Evolutionary conservation across 2,888 invertebrate genomes (phyloP).

Genomic region (Sepiola atlantica): DNA sequence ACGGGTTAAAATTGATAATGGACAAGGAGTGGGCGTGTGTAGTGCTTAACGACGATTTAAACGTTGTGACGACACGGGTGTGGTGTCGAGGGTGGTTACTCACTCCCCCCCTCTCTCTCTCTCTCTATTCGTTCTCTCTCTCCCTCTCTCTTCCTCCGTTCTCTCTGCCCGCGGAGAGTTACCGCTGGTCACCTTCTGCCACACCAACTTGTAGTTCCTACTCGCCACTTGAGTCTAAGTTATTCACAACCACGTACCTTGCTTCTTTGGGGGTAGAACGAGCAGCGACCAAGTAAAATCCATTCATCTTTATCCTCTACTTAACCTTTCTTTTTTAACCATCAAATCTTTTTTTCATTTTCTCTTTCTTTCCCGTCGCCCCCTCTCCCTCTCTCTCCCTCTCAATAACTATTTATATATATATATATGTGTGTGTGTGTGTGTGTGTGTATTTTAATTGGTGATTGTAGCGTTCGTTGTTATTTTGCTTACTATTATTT

Average conservation of each 20-base stretch:
- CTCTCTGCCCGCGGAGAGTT: too few relatives aligned
- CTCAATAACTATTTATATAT: too few relatives aligned
- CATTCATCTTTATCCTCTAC: not conserved
- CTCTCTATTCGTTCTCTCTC: too few relatives aligned
- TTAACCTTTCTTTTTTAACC: not conserved
- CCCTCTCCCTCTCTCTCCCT: not conserved
- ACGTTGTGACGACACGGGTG: constrained; percentile 3
- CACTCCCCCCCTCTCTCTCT: too few relatives aligned
- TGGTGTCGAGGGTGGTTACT: not conserved
- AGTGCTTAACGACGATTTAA: constrained; percentile 20
- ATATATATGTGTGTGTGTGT: too few relatives aligned
- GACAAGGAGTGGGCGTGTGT: not conserved
- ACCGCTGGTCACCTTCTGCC: not conserved
- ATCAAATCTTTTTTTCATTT: not conserved
- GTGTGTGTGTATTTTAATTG: too few relatives aligned
- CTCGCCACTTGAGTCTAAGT: not conserved
- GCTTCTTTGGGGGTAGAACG: not conserved
- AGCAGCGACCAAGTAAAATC: not conserved
- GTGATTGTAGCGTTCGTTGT: too few relatives aligned
- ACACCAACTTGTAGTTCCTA: constrained; percentile 4
- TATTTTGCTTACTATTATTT: too few relatives aligned
- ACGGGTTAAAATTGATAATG: not conserved
- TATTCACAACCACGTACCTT: constrained; percentile 32
- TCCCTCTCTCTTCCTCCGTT: too few relatives aligned
- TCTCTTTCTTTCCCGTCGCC: not conserved